A percentile compares a stretch with the other conserved stretches of the same genome.
These are phyloP conservation scores for Hypsibius dujardini DNA, from an alignment of 1,140 invertebrate species.

Conservation along the genomic window DNA sequence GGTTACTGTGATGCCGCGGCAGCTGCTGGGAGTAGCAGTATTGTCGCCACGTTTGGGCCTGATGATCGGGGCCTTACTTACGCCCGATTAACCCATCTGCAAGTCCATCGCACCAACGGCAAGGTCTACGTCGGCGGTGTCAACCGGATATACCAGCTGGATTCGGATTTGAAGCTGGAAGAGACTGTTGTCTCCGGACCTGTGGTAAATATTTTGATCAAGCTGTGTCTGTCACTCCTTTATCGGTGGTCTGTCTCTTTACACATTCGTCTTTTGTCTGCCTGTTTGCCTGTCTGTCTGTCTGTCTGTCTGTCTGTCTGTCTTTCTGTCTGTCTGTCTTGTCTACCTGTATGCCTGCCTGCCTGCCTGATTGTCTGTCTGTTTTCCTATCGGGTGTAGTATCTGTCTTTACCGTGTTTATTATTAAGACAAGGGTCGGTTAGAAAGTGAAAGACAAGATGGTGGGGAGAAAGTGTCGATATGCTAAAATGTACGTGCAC, in stretches of 20 bases:
- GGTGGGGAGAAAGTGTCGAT: no score
- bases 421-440: no score
- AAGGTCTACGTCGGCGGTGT: conserved; percentile 80
- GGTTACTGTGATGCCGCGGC: no score
- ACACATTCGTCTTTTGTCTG: conserved; percentile 20
- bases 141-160: conserved; percentile 77
- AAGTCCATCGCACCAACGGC: conserved; percentile 75
- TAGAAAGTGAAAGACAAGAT: no score
- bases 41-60: not conserved
- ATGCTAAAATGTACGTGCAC: no score
- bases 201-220: conserved; percentile 20
- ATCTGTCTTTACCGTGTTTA: no score
- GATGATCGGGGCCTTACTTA: not conserved
- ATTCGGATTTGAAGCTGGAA: conserved; percentile 58
- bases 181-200: conserved; percentile 69
- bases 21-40: no score
- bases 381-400: no score
- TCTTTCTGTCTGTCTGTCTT: no score
- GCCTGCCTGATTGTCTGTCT: no score
- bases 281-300: conserved; percentile 24
- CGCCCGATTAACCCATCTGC: conserved; percentile 50
- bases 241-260: not conserved
- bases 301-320: no score
- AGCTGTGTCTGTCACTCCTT: not conserved
- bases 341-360: no score